Conservation (phyloP, 2,888 invertebrate species). For the Gari tellinella region DNA sequence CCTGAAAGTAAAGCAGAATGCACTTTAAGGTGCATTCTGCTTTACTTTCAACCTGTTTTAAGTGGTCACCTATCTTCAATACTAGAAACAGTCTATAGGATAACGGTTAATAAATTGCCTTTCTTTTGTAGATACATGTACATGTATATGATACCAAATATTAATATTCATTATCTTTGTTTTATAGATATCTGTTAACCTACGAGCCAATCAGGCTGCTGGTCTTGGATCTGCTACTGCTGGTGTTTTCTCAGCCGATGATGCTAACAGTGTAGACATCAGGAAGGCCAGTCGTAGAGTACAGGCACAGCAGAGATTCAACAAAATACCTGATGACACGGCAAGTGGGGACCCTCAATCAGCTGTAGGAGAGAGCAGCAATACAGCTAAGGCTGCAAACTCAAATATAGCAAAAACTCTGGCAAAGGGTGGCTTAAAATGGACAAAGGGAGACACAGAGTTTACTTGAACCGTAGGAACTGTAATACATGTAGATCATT, state of each 20-base stretch:
- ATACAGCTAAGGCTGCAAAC: background rate
- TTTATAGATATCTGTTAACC: conserved; percentile 69
- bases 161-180: no score
- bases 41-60: no score
- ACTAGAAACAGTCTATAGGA: no score
- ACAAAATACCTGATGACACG: conserved; percentile 8
- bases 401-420: no score
- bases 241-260: conserved; percentile 60
- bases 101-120: no score
- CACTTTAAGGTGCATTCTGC: no score
- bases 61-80: no score
- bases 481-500: no score
- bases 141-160: no score
- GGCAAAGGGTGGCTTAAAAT: background rate
- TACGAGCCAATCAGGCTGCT: conserved; percentile 69
- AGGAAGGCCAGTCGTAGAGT: conserved; percentile 49
- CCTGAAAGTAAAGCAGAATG: no score
- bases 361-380: background rate
- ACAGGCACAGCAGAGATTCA: conserved; percentile 61
- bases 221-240: conserved; percentile 68
- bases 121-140: no score
- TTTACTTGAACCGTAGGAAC: conserved; percentile 15
- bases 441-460: conserved; percentile 48
- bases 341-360: no score
- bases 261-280: conserved; percentile 48